These are phyloP conservation scores for Anticlea derivata DNA, from an alignment of 2,888 invertebrate species.

Conservation along the genomic window DNA sequence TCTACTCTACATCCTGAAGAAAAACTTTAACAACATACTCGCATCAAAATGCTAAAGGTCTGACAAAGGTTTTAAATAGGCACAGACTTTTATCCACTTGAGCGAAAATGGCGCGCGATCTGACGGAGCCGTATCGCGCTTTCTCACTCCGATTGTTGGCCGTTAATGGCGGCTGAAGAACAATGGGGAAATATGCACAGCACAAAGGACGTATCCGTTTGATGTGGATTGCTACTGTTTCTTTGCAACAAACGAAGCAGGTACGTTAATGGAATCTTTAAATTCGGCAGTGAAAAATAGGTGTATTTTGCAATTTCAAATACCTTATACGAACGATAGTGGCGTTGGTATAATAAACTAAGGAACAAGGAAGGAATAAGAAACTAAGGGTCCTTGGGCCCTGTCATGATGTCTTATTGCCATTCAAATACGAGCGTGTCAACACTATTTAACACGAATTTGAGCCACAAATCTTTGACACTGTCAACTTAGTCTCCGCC, in stretches of 20 bases:
- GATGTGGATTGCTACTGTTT: slow-evolving; percentile 66
- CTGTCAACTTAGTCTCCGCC: too few relatives aligned
- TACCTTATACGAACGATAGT: too few relatives aligned
- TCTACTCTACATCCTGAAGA: slow-evolving; percentile 1
- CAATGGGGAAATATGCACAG: slow-evolving; percentile 68
- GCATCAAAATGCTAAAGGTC: slow-evolving; percentile 12
- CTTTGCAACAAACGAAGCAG: slow-evolving; percentile 11
- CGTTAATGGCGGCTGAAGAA: slow-evolving; percentile 73
- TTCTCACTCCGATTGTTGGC: slow-evolving; percentile 65
- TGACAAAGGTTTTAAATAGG: slow-evolving; percentile 40
- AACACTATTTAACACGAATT: too few relatives aligned
- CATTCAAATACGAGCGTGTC: too few relatives aligned
- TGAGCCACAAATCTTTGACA: too few relatives aligned
- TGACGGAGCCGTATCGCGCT: slow-evolving; percentile 67
- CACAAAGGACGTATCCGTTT: slow-evolving; percentile 74
- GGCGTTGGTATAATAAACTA: too few relatives aligned
- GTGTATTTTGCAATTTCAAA: too few relatives aligned
- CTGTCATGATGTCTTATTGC: too few relatives aligned
- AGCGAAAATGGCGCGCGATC: slow-evolving; percentile 72
- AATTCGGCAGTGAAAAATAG: neutral
- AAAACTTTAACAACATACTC: slow-evolving; percentile 6
- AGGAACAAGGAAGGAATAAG: too few relatives aligned
- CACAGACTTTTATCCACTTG: slow-evolving; percentile 41
- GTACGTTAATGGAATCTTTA: slow-evolving; percentile 23
- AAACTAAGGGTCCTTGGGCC: too few relatives aligned